Base-by-base conservation (phyloP, 2,113 vertebrate genomes). In the Suricata suricatta region DNA sequence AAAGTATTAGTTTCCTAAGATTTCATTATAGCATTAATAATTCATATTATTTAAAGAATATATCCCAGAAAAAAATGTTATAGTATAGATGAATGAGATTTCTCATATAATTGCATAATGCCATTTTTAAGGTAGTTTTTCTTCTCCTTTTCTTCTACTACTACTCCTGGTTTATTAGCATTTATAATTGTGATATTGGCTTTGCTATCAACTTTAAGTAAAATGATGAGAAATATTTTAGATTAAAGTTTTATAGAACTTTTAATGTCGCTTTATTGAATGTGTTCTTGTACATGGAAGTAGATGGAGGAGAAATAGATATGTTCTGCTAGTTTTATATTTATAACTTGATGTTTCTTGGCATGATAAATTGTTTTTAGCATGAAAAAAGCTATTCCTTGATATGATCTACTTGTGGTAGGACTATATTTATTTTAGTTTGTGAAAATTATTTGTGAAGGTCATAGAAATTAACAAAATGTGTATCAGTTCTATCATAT, bases 21-120 rank as follows among this genome's bases (percentile, higher is more conserved):
- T 84, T 57, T 96, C 64, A 63, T 57, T 90, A n/a, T 95, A 31
- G 3, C 4, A 80, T 87, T 93, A 76, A 90, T 80, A 95, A 41
- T 44, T 94, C 80, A 80, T 69, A 47, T 83, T 90, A 81, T 79
- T 87, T 97, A 88, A 96, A 82, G 31, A 85, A 80, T 80, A n/a
- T 44, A 81, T 95, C 90, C 7, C 21, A 88, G 6, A 76, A 1
- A 91, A 95, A 76, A 27, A 94, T 69, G 41, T 87, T 41, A 41
- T 19, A 33, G 11, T 63, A 44, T 54, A 7, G 1, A 33, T 88
- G 8, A 66, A 50, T 88, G 33, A 50, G 15, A 57, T 86, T 93
- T 90, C 52, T 60, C 2, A 85, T 7, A 52, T 71, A 54, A 83
- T 50, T 31, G 11, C 5, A 50, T 50, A 41, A 54, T 88, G 2